Conservation (phyloP, 2,113 vertebrate species). For the Globicephala melas region DNA sequence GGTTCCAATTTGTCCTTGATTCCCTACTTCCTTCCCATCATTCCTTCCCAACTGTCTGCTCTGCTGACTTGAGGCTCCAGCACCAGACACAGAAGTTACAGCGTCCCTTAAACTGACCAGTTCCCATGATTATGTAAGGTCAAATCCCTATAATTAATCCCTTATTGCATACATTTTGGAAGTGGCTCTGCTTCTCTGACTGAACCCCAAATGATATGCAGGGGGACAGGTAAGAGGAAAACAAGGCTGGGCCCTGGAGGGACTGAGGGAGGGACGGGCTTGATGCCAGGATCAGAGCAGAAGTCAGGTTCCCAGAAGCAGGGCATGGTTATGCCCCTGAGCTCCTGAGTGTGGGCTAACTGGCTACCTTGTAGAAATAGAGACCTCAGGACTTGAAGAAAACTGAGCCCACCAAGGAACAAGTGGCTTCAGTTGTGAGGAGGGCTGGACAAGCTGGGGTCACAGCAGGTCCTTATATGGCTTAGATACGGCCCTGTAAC, state of each 20-base stretch:
- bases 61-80: neutral
- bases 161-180: too few species aligned
- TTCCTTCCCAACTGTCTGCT: neutral
- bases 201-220: neutral
- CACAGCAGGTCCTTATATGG: neutral
- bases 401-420: neutral
- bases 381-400: neutral
- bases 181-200: neutral
- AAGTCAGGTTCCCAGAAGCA: neutral
- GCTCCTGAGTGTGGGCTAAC: neutral
- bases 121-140: too few species aligned
- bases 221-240: neutral
- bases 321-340: neutral
- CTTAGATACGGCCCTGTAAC: neutral
- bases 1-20: neutral
- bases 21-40: neutral
- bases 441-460: neutral
- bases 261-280: neutral
- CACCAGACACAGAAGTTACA: neutral
- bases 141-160: neutral
- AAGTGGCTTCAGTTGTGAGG: neutral
- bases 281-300: neutral
- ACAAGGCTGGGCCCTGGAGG: neutral
- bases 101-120: neutral
- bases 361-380: accelerated